Percentiles rank a stretch among this genome's conserved stretches.
These are phyloP conservation scores for human (Homo sapiens) DNA, from an alignment of 2,113 vertebrate species.

Conservation along the genomic window DNA sequence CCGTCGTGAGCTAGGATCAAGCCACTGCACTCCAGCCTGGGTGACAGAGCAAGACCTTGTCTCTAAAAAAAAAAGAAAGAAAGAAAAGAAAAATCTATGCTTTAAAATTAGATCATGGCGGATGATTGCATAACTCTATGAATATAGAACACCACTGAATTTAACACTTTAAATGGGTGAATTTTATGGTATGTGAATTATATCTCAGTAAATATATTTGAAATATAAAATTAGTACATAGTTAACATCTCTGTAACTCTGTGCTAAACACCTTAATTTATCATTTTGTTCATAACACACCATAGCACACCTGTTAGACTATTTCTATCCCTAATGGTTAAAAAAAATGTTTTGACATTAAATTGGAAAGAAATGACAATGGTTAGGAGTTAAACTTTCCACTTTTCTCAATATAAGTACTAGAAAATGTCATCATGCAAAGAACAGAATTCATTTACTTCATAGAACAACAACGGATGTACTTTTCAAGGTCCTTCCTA, in stretches of 20 bases:
- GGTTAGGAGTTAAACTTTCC: neutral
- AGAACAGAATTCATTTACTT: slow-evolving; percentile 2
- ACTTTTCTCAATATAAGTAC: slow-evolving; percentile 2
- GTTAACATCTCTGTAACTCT: neutral
- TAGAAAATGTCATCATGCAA: neutral
- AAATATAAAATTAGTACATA: slow-evolving; percentile 20
- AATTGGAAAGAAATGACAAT: slow-evolving; percentile 29
- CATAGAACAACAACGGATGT: neutral
- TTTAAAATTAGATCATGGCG: neutral
- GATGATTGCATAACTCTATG: neutral
- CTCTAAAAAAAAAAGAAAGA: no score
- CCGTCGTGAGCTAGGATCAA: no score
- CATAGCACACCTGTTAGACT: slow-evolving; percentile 31
- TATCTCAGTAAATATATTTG: neutral
- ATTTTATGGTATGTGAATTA: neutral
- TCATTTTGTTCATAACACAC: slow-evolving; percentile 20
- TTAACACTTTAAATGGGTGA: neutral
- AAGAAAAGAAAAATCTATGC: no score
- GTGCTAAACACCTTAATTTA: slow-evolving; percentile 23
- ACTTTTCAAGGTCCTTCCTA: slow-evolving; percentile 35
- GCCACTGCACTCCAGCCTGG: no score
- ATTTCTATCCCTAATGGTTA: slow-evolving; percentile 20
- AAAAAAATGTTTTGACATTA: slow-evolving; percentile 29
- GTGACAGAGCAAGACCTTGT: no score
- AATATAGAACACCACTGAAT: neutral